A percentile compares a stretch with the other conserved stretches of the same genome.
Evolutionary conservation across 2,888 invertebrate species (phyloP).

Genomic region (Spatulosminthurus flaviceps): DNA sequence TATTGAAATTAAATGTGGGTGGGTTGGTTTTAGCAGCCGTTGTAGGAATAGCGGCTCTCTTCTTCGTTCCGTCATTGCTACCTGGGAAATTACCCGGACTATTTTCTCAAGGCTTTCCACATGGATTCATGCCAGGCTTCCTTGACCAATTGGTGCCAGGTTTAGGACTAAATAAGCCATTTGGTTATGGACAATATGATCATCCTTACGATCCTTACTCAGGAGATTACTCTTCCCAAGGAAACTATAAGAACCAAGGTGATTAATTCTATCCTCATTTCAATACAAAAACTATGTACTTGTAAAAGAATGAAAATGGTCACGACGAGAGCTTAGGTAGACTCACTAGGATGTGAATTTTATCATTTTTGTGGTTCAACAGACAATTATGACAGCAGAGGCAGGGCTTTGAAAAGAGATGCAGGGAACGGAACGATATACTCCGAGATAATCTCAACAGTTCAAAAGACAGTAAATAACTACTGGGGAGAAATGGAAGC

Average conservation of each 20-base stretch:
- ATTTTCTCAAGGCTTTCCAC: constrained; percentile 15
- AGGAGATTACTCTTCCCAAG: constrained; percentile 13
- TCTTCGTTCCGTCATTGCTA: constrained; percentile 44
- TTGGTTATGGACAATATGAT: constrained; percentile 49
- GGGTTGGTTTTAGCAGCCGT: constrained; percentile 57
- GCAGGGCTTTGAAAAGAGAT: constrained; percentile 21
- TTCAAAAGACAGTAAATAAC: constrained; percentile 24
- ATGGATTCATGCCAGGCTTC: constrained; percentile 42
- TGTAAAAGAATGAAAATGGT: background rate
- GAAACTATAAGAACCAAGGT: constrained; percentile 30
- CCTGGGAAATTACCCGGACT: constrained; percentile 45
- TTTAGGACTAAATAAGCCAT: constrained; percentile 42
- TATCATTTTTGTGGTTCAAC: background rate
- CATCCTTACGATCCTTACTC: constrained; percentile 34
- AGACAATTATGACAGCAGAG: constrained; percentile 24
- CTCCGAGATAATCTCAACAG: background rate
- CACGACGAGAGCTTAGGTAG: background rate
- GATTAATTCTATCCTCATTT: background rate
- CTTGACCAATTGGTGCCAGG: constrained; percentile 44
- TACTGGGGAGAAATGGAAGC: constrained; percentile 40
- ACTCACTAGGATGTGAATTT: background rate
- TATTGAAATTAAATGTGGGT: constrained; percentile 59
- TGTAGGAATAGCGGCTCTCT: constrained; percentile 56
- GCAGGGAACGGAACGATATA: constrained; percentile 25
- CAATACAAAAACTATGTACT: too few relatives aligned